A percentile compares a stretch with the other conserved stretches of the same genome.
Conservation (phyloP, 23 tunicate genomes). For the Diplosoma virens region DNA sequence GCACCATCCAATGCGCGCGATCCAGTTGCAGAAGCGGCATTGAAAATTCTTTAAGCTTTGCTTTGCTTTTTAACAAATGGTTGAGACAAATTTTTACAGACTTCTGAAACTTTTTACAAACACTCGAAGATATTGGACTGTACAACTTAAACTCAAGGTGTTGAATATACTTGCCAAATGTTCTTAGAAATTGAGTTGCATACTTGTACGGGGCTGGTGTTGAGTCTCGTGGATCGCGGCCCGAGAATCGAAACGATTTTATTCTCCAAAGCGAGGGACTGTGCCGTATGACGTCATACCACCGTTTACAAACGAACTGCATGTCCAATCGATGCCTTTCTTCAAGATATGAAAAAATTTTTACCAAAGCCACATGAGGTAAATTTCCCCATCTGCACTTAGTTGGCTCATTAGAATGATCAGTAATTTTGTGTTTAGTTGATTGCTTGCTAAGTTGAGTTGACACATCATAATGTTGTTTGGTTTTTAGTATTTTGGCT, state of each 20-base stretch:
- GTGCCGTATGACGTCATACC: slow-evolving; percentile 86
- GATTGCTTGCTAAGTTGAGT: neutral
- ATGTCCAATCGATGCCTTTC: slow-evolving; percentile 49
- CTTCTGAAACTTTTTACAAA: slow-evolving; percentile 88
- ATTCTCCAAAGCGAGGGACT: slow-evolving; percentile 65
- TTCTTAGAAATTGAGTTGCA: slow-evolving; percentile 71
- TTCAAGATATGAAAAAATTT: slow-evolving; percentile 40
- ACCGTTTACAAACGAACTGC: slow-evolving; percentile 90
- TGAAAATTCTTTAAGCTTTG: slow-evolving; percentile 51
- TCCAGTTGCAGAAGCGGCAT: slow-evolving; percentile 82
- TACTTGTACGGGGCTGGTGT: slow-evolving; percentile 68
- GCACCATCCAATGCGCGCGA: slow-evolving; percentile 78
- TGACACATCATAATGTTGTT: slow-evolving; percentile 5
- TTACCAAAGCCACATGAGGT: slow-evolving; percentile 72
- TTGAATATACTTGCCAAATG: slow-evolving; percentile 69
- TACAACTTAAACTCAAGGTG: slow-evolving; percentile 70
- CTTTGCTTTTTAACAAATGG: slow-evolving; percentile 43
- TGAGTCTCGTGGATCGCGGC: slow-evolving; percentile 76
- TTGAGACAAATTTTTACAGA: slow-evolving; percentile 64
- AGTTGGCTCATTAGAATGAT: neutral
- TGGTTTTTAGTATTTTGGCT: slow-evolving; percentile 20
- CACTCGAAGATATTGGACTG: slow-evolving; percentile 68
- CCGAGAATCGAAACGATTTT: slow-evolving; percentile 80
- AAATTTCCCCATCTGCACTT: slow-evolving; percentile 52
- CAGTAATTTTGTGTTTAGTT: neutral